These are phyloP conservation scores for Dromius quadrimaculatus DNA, from an alignment of 2,888 invertebrate species.

Conservation along the genomic window DNA sequence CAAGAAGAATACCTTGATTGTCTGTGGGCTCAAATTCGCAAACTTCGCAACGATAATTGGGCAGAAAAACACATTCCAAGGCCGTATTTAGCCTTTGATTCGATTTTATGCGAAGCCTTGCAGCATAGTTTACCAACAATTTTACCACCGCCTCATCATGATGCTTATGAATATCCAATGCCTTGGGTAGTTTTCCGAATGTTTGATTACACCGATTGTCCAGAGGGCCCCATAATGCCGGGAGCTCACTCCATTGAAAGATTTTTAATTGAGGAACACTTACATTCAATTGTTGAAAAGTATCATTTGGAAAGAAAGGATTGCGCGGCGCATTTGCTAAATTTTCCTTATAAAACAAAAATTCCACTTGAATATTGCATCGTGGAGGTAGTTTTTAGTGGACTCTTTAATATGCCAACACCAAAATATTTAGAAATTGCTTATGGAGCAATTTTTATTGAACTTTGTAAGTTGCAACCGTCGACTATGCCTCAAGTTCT, in stretches of 20 bases:
- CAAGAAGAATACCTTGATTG: slow-evolving; percentile 98
- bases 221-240: slow-evolving; percentile 91
- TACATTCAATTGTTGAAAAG: slow-evolving; percentile 92
- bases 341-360: slow-evolving; percentile 92
- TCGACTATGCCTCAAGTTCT: slow-evolving; percentile 97
- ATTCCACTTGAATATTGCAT: slow-evolving; percentile 98
- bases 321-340: slow-evolving; percentile 92
- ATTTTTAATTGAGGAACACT: slow-evolving; percentile 97
- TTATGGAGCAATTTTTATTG: slow-evolving; percentile 95
- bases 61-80: slow-evolving; percentile 95
- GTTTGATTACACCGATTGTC: slow-evolving; percentile 99
- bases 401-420: slow-evolving; percentile 92
- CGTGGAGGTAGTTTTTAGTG: slow-evolving; percentile 96
- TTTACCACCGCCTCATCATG: slow-evolving; percentile 93
- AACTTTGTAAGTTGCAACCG: slow-evolving; percentile 96
- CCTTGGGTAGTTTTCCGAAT: slow-evolving; percentile 95
- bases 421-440: slow-evolving; percentile 91
- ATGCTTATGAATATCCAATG: slow-evolving; percentile 90
- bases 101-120: slow-evolving; percentile 93
- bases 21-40: slow-evolving; percentile 90
- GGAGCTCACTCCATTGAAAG: slow-evolving; percentile 98
- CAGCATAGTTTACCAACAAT: slow-evolving; percentile 95
- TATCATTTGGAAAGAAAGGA: slow-evolving; percentile 92
- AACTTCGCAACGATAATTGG: slow-evolving; percentile 95
- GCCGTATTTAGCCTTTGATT: slow-evolving; percentile 96